Evolutionary conservation across 2,113 vertebrate species (phyloP), one percentile per base, ranked within the genome.

Genomic region (Gallinago undulata): DNA sequence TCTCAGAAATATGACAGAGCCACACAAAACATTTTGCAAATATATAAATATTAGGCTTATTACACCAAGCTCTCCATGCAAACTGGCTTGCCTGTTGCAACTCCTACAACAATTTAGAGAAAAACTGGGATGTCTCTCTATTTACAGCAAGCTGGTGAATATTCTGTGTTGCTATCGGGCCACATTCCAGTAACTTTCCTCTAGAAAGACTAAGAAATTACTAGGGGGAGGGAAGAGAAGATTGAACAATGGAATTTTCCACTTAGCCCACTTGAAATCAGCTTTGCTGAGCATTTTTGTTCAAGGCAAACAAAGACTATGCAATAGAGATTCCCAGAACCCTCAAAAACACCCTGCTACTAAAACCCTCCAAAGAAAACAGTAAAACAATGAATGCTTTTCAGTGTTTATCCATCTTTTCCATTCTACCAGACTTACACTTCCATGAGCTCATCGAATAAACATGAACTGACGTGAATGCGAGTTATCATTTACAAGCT

Each of bases 221-320:
- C 28, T 5, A 3, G 8, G 19, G 22, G 13, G 14, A 88, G 35
- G 64, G 60, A 88, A 77, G 18, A 87, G 16, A 69, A 45, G 66
- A 72, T 24, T 60, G 79, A 86, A 96, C 90, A 96, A 92, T 78
- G 89, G 90, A 90, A 96, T 96, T 96, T 96, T 96, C 88, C 93
- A 95, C 80, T 77, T 73, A 85, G 72, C 16, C 81, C 80, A 81
- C 47, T 96, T 94, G 83, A 92, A 88, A 64, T 92, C 56, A 85
- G 72, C 68, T 93, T 81, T 76, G 74, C 21, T 10, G 43, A 72
- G 56, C 79, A 67, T 89, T 95, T 92, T 86, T 87, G 63, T 84
- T 93, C 85, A 90, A 90, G 76, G 60, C 81, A 93, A 92, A 92
- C 76, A 93, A 95, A 96, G 73, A 28, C 92, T 70, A 48, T 70